Base-by-base conservation (phyloP, 2,888 invertebrate genomes). In the Stenurella melanura region DNA sequence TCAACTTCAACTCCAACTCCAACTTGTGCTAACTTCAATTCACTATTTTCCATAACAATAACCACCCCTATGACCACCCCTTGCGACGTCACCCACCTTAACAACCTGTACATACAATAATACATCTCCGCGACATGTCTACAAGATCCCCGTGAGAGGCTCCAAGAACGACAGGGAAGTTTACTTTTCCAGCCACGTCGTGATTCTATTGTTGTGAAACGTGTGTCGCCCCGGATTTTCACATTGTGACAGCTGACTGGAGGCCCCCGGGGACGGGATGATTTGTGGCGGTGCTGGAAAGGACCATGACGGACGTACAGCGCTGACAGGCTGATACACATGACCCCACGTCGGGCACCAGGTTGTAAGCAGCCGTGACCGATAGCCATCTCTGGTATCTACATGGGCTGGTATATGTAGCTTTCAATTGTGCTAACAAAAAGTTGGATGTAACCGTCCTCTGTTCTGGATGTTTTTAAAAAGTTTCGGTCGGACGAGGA, bases 141-240 rank as follows among this genome's bases (percentile, higher is more conserved):
- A 57, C 69, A 57, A 50, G 57, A 57, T 56, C 69, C 69, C 69
- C 69, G 58, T 69, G 69, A 60, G 70, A 60, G 42, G 15, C 70
- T 18, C 64, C 42, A 11, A 17, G 64, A 42, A 42, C 19, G 60
- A 70, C 70, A 72, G 50, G 56, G 75, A 80, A 80, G 78, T 82
- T 87, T 87, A 86, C 87, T 87, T 89, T 89, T 89, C 89, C 86
- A 83, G 84, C 88, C 89, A 89, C 89, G 89, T 89, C 88, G 87
- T 86, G 88, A 89, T 89, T 89, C 89, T 88, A 89, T 89, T 88
- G 88, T 88, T 87, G 87, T 86, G 86, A 87, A 87, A 88, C 89
- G 89, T 88, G 88, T 88, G 88, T 87, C 87, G 87, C 84, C 85
- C 85, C 85, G 86, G 88, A 88, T 88, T 89, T 87, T 87, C 86